phyloP scores from a whole-genome alignment of 2,797 vertebrate genomes.

The Melanotaenia pygmaea region DNA sequence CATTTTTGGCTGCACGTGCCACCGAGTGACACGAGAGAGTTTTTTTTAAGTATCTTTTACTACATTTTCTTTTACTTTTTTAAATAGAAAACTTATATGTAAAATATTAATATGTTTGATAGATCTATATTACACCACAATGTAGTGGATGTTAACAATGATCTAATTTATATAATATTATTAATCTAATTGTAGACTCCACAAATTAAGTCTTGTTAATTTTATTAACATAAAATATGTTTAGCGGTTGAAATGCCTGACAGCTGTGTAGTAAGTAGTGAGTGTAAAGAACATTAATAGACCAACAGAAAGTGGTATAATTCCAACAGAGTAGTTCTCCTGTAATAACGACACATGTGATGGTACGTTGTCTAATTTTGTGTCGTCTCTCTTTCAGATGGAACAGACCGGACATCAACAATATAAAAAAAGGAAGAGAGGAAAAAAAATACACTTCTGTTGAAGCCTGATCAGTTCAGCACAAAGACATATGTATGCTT shows the following conservation, averaged over 20 bases:
- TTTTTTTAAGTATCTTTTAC: not conserved
- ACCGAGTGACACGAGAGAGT: not conserved
- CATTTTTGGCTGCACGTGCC: not conserved
- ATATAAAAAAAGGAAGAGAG: conserved; percentile 85
- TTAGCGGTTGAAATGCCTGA: not conserved
- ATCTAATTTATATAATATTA: not conserved
- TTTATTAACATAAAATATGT: not conserved
- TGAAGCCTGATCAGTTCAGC: conserved; percentile 81
- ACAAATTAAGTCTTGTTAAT: not conserved
- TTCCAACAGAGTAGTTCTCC: not conserved
- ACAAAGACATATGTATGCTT: conserved; percentile 81
- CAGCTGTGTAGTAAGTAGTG: not conserved
- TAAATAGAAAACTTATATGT: not conserved
- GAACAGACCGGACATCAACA: conserved; percentile 95
- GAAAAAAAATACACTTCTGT: conserved; percentile 80
- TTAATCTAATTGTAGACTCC: not conserved
- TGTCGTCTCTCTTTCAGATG: conserved; percentile 83
- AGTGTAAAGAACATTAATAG: not conserved
- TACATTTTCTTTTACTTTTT: not conserved
- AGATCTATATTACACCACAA: not conserved
- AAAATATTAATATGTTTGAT: not conserved
- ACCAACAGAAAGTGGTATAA: not conserved
- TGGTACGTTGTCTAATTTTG: conserved; percentile 9
- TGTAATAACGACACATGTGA: conserved; percentile 4
- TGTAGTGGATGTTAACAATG: not conserved